Evolutionary conservation across 37 sponge, comb jelly and placozoan genomes (phyloP).

Genomic region (Dysidea cf. avara): DNA sequence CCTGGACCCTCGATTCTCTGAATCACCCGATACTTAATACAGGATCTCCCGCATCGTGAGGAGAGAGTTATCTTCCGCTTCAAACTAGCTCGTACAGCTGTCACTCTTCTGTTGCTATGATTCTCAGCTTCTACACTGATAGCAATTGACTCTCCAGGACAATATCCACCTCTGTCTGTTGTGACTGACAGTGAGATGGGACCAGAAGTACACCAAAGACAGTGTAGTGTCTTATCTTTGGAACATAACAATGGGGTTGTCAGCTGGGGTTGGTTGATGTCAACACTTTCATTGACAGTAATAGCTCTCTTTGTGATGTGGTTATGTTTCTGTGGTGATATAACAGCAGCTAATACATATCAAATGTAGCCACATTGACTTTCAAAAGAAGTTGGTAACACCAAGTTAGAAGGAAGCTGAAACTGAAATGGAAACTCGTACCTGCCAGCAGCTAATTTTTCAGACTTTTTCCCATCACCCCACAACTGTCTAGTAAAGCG

Average conservation of each 20-base stretch:
- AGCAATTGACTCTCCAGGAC: conserved; percentile 45
- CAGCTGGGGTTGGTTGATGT: conserved; percentile 41
- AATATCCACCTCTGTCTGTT: conserved; percentile 52
- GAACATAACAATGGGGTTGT: conserved; percentile 12
- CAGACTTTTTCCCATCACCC: conserved; percentile 10
- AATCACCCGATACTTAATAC: neutral
- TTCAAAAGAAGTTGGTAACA: conserved; percentile 26
- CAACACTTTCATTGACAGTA: conserved; percentile 37
- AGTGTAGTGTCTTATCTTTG: conserved; percentile 51
- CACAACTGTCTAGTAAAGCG: conserved; percentile 14
- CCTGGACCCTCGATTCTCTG: no score
- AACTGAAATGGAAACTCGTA: conserved; percentile 44
- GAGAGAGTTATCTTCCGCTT: conserved; percentile 9
- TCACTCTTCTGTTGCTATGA: conserved; percentile 29
- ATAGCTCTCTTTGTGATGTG: conserved; percentile 17
- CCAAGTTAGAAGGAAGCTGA: conserved; percentile 13
- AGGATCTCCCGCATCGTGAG: conserved; percentile 23
- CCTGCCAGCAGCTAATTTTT: conserved; percentile 28
- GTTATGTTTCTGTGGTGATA: conserved; percentile 49
- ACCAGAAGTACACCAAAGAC: conserved; percentile 73
- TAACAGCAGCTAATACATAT: conserved; percentile 46
- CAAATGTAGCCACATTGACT: conserved; percentile 40
- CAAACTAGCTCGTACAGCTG: conserved; percentile 32
- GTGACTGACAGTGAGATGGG: conserved; percentile 45
- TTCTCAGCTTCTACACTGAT: conserved; percentile 42